These are phyloP conservation scores for Abramis brama DNA, from an alignment of 2,113 vertebrate genomes.

Conservation along the genomic window DNA sequence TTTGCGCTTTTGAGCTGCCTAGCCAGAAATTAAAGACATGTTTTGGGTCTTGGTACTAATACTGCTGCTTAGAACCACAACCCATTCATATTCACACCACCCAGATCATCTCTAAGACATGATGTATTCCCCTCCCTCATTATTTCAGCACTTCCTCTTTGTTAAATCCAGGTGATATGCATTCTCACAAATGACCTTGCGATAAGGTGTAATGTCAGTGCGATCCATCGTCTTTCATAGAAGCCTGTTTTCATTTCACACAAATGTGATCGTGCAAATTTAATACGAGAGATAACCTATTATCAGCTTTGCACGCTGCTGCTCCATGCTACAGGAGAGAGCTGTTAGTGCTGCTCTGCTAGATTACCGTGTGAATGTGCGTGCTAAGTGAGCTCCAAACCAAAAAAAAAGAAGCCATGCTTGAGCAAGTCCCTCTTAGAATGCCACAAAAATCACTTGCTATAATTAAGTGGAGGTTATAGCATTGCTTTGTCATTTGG, in stretches of 20 bases:
- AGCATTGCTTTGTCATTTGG: slow-evolving; percentile 14
- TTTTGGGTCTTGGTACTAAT: slow-evolving; percentile 4
- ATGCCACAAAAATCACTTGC: not conserved
- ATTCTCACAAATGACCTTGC: slow-evolving; percentile 25
- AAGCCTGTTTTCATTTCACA: slow-evolving; percentile 47
- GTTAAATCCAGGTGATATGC: slow-evolving; percentile 31
- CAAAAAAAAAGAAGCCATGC: slow-evolving; percentile 31
- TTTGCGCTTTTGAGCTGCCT: slow-evolving; percentile 55
- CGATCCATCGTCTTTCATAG: not conserved
- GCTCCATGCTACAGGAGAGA: slow-evolving; percentile 8
- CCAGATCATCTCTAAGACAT: not conserved
- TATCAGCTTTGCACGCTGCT: slow-evolving; percentile 24
- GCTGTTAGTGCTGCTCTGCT: slow-evolving; percentile 42
- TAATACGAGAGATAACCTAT: slow-evolving; percentile 27
- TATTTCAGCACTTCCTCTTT: not conserved
- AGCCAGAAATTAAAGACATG: slow-evolving; percentile 35
- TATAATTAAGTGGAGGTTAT: slow-evolving; percentile 7
- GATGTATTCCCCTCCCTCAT: slow-evolving; percentile 9
- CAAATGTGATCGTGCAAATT: slow-evolving; percentile 16
- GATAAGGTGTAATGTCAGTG: slow-evolving; percentile 28
- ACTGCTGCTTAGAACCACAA: slow-evolving; percentile 12
- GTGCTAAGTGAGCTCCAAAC: not conserved
- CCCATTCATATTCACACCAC: slow-evolving; percentile 5
- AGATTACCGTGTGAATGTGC: slow-evolving; percentile 7
- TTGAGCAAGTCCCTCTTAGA: not conserved